Base-by-base conservation (phyloP, 2,888 invertebrate species). In the Entomobrya proxima region DNA sequence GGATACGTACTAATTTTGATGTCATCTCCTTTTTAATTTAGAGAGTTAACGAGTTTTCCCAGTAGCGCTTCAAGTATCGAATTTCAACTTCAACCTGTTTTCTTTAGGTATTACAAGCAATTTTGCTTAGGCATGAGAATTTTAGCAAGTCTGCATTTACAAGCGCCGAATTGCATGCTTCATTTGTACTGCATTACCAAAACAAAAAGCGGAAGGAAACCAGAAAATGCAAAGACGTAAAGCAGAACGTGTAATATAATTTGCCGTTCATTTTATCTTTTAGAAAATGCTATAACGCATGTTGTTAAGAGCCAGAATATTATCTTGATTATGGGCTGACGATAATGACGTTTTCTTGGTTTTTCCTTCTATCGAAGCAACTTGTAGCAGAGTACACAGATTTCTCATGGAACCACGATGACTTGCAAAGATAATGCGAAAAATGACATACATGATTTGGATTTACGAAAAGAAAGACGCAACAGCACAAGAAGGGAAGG, bases 1-100 rank as follows among this genome's bases (percentile, higher is more conserved):
- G 69, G 69, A 69, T 69, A n/a, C 27, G 69, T 40, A 69, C 69
- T 69, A 69, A 69, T 69, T 69, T 69, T 47, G 11, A 30, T 69
- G 47, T 27, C 24, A 13, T 69, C 15, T 24, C 21, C 32, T 37
- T 44, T 11, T 69, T 47, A 69, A 37, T 44, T 27, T 44, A 64
- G 18, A 64, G 0, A 30, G 2, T 0, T 37, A 13, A 61, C 13
- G 9, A 11, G 44, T 15, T 7, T 40, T 40, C 44, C 13, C 44
- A 40, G 44, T 32, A 61, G 61, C 30, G 61, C 61, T 4, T 32
- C 5, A 9, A 35, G 21, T 37, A 40, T 67, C 13, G 67, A 40
- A 67, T 67, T 67, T 67, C 67, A 67, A 27, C 24, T 67, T n/a
- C n/a, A n/a, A n/a, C n/a, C n/a, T n/a, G n/a, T n/a, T n/a, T n/a